Conservation (phyloP, 2,888 invertebrate genomes). For the Phortica okadai region DNA sequence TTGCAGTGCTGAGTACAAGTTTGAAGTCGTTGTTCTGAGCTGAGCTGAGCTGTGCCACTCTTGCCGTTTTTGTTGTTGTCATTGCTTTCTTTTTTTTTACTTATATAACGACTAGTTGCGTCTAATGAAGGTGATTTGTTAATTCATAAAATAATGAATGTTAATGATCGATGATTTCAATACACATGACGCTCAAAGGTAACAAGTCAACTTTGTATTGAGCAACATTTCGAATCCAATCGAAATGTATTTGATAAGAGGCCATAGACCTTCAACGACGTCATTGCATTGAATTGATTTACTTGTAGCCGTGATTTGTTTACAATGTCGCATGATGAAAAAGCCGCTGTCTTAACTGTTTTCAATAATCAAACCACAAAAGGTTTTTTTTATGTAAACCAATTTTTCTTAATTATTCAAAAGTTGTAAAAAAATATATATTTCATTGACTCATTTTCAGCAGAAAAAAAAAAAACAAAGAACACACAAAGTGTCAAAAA, state of each 20-base stretch:
- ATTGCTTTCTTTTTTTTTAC: neutral
- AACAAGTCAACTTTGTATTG: neutral
- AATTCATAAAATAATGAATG: slow-evolving; percentile 29
- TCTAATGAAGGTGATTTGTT: slow-evolving; percentile 29
- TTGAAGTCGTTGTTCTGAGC: neutral
- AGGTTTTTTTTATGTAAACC: too few relatives aligned
- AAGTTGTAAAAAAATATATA: too few relatives aligned
- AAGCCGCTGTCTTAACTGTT: too few relatives aligned
- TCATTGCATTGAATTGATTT: too few relatives aligned
- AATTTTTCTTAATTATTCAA: too few relatives aligned
- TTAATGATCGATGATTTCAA: slow-evolving; percentile 25
- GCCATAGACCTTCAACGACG: slow-evolving; percentile 19
- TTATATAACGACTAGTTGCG: neutral
- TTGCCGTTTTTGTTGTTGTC: neutral
- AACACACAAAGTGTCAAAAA: too few relatives aligned
- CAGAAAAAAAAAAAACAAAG: too few relatives aligned
- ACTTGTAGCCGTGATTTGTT: too few relatives aligned
- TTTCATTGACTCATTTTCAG: too few relatives aligned
- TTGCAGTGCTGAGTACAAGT: slow-evolving; percentile 1
- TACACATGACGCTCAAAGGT: neutral
- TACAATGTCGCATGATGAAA: too few relatives aligned
- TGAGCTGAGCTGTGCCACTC: neutral
- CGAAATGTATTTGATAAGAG: slow-evolving; percentile 10
- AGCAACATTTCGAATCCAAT: neutral
- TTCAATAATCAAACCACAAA: too few relatives aligned